Conservation (phyloP, 2,113 vertebrate species). For the Chlorodrepanis virens region DNA sequence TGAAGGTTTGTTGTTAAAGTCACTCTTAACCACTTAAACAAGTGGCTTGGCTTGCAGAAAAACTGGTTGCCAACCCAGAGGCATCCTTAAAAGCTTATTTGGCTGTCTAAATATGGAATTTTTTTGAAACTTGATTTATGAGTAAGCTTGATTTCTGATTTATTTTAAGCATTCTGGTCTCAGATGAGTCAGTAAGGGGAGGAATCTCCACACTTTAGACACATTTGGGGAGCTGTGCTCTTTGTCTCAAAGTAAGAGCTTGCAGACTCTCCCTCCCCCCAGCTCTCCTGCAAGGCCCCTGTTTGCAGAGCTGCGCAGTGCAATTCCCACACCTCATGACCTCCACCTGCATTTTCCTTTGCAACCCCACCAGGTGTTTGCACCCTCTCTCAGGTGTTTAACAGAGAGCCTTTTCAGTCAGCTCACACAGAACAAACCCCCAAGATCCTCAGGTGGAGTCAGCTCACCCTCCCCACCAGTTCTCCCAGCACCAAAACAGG, state of each 20-base stretch:
- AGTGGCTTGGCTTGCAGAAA: not conserved
- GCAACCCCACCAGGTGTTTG: not conserved
- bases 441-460: not conserved
- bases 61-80: not conserved
- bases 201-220: not conserved
- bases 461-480: not conserved
- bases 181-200: not conserved
- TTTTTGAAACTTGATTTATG: not conserved
- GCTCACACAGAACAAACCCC: not conserved
- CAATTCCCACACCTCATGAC: not conserved
- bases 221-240: not conserved
- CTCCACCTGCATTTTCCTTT: not conserved
- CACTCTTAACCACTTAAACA: not conserved
- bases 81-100: not conserved
- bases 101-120: not conserved
- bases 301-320: not conserved
- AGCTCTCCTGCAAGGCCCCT: not conserved
- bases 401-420: not conserved
- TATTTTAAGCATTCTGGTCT: conserved; percentile 9
- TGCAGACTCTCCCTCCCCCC: not conserved
- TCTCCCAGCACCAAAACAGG: not conserved
- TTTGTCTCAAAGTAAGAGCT: not conserved
- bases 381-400: not conserved
- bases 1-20: not conserved
- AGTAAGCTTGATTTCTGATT: not conserved